Evolutionary conservation across 2,113 vertebrate genomes (phyloP), one percentile per base, ranked within the genome.

Genomic region (Bos indicus): DNA sequence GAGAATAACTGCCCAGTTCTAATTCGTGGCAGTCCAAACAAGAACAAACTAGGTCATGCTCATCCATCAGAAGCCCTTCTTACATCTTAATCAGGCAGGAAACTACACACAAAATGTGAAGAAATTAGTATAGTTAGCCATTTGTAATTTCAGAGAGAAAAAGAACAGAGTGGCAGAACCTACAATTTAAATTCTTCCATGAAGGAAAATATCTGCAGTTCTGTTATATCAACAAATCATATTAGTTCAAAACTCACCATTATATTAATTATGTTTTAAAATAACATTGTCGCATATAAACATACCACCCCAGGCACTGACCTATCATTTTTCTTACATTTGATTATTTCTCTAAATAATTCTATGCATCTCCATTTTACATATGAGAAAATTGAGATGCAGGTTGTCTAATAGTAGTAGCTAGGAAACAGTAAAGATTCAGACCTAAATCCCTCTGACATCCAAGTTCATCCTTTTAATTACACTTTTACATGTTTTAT

Each of bases 71-170:
- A 89, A 78, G n/a, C 78, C 54, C 91, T 83, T 71, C 33, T 77
- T 91, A 77, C 90, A 96, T 97, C 80, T 98, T 98, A 98, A 98
- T 98, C 95, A 98, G 92, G 3, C 46, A 43, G 91, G 89, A 98
- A 78, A 96, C 91, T 92, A 93, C 98, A 90, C 33, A 88, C 28
- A 62, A 95, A 6, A 28, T 28, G 94, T 94, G 91, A 95, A 98
- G 57, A 87, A 95, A 94, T 88, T 96, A 94, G 40, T 74, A 51
- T 43, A 95, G 92, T 90, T 94, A 95, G 81, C 25, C 87, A 93
- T 64, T 97, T 97, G 90, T 93, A 95, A 96, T 93, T 98, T 98
- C 64, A 86, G 17, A 46, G 48, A 28, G n/a, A 90, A 98, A 96
- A 88, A 85, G 91, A 98, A 90, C 6, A 56, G 56, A 98, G 83